phyloP scores from a whole-genome alignment of 2,113 vertebrate species.

The Rhegmatorhina hoffmannsi region DNA sequence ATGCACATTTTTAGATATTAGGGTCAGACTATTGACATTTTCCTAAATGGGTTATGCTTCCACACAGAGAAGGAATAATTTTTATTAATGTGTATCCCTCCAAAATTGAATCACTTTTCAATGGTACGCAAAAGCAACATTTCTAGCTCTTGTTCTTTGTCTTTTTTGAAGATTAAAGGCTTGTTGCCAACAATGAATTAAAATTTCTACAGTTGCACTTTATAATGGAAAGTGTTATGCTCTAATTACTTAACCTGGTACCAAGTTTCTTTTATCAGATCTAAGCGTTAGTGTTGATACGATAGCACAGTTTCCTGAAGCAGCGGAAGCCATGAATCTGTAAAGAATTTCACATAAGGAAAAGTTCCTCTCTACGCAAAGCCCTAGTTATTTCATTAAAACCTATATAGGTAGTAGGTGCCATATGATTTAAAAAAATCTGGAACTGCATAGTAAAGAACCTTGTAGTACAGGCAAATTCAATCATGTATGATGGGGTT shows the following conservation, averaged over 20 bases:
- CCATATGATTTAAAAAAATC: not conserved
- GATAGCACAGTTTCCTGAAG: not conserved
- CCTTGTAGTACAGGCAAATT: not conserved
- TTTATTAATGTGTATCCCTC: not conserved
- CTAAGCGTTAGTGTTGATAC: not conserved
- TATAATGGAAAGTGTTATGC: not conserved
- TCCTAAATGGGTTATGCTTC: not conserved
- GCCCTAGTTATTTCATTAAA: not conserved
- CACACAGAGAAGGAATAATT: not conserved
- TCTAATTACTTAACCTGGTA: constrained; percentile 1
- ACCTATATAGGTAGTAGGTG: not conserved
- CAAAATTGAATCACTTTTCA: not conserved
- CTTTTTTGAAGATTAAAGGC: not conserved
- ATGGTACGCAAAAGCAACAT: not conserved
- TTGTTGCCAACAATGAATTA: constrained; percentile 5
- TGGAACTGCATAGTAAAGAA: not conserved
- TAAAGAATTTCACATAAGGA: not conserved
- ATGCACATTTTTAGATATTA: not conserved
- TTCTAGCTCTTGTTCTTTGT: constrained; percentile 2
- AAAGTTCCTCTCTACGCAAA: not conserved
- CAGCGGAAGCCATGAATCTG: not conserved
- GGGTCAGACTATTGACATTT: not conserved
- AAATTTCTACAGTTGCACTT: not conserved
- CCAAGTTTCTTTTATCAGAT: not conserved
- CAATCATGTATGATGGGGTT: not conserved